phyloP scores from a whole-genome alignment of 2,113 vertebrate genomes.

The Chrysochloris asiatica region DNA sequence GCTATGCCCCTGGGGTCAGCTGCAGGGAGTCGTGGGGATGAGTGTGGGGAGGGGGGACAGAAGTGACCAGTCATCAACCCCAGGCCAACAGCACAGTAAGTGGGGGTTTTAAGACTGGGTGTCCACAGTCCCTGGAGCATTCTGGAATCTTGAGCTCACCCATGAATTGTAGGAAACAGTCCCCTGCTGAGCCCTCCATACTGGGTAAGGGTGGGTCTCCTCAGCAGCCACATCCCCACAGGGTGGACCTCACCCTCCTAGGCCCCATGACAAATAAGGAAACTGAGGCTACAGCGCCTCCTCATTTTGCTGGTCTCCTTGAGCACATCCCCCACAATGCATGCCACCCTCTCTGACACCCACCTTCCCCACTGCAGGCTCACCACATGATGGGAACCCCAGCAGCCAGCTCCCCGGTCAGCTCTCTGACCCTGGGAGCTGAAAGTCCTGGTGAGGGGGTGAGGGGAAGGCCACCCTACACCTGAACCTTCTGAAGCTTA shows the following conservation, averaged over 20 bases:
- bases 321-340: too few relatives aligned
- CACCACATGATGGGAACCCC: rapidly evolving
- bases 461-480: neutral
- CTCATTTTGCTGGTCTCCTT: neutral
- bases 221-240: too few relatives aligned
- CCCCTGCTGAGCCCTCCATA: neutral
- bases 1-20: neutral
- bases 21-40: too few relatives aligned
- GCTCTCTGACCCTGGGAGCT: neutral
- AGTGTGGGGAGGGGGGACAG: too few relatives aligned
- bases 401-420: rapidly evolving
- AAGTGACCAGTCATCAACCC: too few relatives aligned
- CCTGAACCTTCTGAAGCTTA: rapidly evolving
- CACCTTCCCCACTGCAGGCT: too few relatives aligned
- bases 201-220: neutral
- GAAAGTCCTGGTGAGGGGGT: neutral
- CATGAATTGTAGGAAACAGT: neutral
- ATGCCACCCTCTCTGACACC: too few relatives aligned
- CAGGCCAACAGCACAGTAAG: too few relatives aligned
- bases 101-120: neutral
- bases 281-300: neutral
- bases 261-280: neutral
- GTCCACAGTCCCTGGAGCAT: neutral
- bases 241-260: rapidly evolving
- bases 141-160: slow-evolving; percentile 1